Base-by-base conservation (phyloP, 1,140 invertebrate species). In the Brachionus plicatilis region DNA sequence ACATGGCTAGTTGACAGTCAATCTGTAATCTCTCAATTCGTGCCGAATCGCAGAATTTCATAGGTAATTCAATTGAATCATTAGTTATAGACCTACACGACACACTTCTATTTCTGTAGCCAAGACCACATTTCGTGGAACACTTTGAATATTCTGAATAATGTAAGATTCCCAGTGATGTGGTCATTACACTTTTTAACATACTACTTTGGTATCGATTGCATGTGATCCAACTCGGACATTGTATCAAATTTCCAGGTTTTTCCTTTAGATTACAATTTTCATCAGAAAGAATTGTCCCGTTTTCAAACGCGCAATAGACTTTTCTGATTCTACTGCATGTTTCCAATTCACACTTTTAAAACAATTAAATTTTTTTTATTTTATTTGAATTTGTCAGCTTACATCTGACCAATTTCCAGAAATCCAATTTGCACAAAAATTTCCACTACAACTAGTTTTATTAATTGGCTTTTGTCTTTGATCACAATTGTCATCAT, bases 371-470 rank as follows among this genome's bases (percentile, higher is more conserved):
- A 65, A 41, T 65, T 24, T 37, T n/a, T 82, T 37, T 43, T 4
- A 11, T 65, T 65, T 37, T 65, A 43, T 68, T 29, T 68, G 9
- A 60, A 24, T 72, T 41, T n/a, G 9, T 72, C 2, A 17, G 17
- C 29, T 82, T 68, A 82, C 79, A 60, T 60, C 53, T 41, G 79
- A 82, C 79, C 79, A 82, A 43, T 68, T 65, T 33, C 37, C 53
- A 68, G 79, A 27, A 11, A 68, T 82, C 79, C 79, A 82, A 43
- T 43, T 65, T 11, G 79, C 53, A 65, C 79, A 82, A 41, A 65
- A 41, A 65, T 43, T 43, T 14, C 79, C 65, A 33, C 20, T 65
- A 24, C 79, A 82, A 41, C 27, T 14, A 24, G 33, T 43, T 56
- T 29, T 11, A 27, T 65, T 29, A 3, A 33, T n/a, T 27, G 79